A percentile compares a stretch with the other conserved stretches of the same genome.
Conservation (phyloP, 2,888 invertebrate species). For the Dioctria rufipes region DNA sequence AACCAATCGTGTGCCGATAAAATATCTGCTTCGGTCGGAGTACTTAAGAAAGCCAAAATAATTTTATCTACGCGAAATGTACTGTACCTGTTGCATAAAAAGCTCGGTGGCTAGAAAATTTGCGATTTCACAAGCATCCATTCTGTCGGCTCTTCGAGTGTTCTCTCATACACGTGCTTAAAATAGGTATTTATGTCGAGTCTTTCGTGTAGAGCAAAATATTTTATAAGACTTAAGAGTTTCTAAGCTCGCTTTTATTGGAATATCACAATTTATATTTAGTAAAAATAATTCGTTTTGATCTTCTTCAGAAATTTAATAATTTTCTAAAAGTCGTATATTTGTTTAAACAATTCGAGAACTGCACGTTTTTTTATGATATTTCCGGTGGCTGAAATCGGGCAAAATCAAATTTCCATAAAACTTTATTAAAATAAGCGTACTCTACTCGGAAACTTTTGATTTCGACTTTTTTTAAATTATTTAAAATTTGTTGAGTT, state of each 20-base stretch:
- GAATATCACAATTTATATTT: constrained; percentile 48
- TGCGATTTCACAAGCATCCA: constrained; percentile 89
- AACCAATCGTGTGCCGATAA: constrained; percentile 17
- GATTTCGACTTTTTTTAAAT: constrained; percentile 44
- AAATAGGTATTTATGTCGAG: constrained; percentile 5
- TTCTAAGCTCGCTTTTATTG: constrained; percentile 17
- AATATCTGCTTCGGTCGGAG: not conserved
- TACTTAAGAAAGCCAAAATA: constrained; percentile 6
- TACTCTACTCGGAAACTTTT: constrained; percentile 2
- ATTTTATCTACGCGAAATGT: constrained; percentile 35
- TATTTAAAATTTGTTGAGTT: constrained; percentile 10
- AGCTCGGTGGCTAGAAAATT: constrained; percentile 88
- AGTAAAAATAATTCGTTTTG: constrained; percentile 24
- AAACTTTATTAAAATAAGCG: constrained; percentile 48
- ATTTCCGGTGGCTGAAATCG: constrained; percentile 53
- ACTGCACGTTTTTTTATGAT: constrained; percentile 39
- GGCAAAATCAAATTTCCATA: constrained; percentile 54
- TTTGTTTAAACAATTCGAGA: constrained; percentile 12
- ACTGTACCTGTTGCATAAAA: constrained; percentile 85
- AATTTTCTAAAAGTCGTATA: not conserved
- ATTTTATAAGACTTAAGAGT: constrained; percentile 15
- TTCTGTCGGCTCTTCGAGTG: constrained; percentile 62
- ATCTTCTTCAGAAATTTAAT: constrained; percentile 16
- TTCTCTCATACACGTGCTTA: constrained; percentile 19
- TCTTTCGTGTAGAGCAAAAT: constrained; percentile 23